phyloP scores from a whole-genome alignment of 2,888 invertebrate species.

The Calameuta filiformis region DNA sequence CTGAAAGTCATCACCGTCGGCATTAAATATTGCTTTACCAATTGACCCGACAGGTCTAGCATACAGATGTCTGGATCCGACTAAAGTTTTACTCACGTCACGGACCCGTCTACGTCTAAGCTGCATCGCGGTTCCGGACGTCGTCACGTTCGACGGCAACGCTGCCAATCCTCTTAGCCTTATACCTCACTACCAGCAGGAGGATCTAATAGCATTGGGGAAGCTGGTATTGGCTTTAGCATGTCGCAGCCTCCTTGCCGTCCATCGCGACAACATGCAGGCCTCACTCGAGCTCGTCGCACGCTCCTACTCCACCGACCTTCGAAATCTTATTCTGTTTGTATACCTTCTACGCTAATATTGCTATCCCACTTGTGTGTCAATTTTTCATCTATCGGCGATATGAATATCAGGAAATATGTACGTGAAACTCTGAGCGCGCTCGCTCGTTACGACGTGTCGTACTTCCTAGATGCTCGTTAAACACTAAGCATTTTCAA shows the following conservation, averaged over 20 bases:
- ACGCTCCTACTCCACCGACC: conserved; percentile 91
- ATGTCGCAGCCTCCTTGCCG: conserved; percentile 90
- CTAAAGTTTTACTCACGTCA: conserved; percentile 87
- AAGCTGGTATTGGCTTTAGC: conserved; percentile 91
- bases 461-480: neutral
- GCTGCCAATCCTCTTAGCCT: conserved; percentile 74
- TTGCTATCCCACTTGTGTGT: neutral
- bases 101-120: conserved; percentile 82
- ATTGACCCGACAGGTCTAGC: conserved; percentile 70
- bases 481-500: neutral
- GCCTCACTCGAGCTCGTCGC: conserved; percentile 90
- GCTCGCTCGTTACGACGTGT: neutral
- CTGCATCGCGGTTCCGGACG: conserved; percentile 84
- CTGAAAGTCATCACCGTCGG: neutral
- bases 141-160: conserved; percentile 80
- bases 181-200: conserved; percentile 85
- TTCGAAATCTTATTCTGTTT: conserved; percentile 93
- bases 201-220: conserved; percentile 92
- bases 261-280: conserved; percentile 87
- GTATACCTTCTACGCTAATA: conserved; percentile 47
- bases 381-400: neutral
- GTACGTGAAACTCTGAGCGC: neutral
- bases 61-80: conserved; percentile 88
- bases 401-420: neutral
- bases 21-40: neutral